Evolutionary conservation across 2,113 vertebrate genomes (phyloP).

Genomic region (Pandion haliaetus): DNA sequence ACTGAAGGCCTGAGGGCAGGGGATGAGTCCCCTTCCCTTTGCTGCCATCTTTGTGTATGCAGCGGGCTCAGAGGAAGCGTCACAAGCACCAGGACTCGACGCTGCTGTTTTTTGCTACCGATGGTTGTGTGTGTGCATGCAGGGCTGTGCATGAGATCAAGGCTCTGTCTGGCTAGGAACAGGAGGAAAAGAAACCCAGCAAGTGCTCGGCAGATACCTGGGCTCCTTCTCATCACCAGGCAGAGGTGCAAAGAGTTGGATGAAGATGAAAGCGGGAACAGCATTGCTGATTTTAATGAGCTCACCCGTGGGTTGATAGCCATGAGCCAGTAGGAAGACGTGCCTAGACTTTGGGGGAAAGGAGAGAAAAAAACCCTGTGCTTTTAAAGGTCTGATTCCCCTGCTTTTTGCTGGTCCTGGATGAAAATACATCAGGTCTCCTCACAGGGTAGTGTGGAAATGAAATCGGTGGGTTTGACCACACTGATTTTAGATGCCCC

Average conservation of each 20-base stretch:
- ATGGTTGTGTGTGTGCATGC: too few relatives aligned
- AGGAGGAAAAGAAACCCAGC: background rate
- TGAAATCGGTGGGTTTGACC: accelerated
- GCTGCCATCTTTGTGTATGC: background rate
- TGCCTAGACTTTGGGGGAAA: background rate
- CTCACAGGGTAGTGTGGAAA: background rate
- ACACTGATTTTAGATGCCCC: background rate
- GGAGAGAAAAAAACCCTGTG: background rate
- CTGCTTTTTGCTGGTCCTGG: background rate
- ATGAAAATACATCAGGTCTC: background rate
- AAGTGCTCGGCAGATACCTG: background rate
- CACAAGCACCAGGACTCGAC: background rate
- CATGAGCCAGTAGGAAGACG: accelerated
- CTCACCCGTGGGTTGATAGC: background rate
- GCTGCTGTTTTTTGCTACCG: accelerated
- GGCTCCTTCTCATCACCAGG: background rate
- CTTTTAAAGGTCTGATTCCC: background rate
- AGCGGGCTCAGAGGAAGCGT: accelerated
- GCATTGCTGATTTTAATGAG: background rate
- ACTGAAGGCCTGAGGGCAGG: background rate
- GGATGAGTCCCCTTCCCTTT: accelerated
- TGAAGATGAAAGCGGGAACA: background rate
- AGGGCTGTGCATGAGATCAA: background rate
- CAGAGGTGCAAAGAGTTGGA: background rate
- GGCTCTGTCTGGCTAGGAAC: background rate